These are phyloP conservation scores for Macrosoma leucophasiata DNA, from an alignment of 2,888 invertebrate species.

Conservation along the genomic window DNA sequence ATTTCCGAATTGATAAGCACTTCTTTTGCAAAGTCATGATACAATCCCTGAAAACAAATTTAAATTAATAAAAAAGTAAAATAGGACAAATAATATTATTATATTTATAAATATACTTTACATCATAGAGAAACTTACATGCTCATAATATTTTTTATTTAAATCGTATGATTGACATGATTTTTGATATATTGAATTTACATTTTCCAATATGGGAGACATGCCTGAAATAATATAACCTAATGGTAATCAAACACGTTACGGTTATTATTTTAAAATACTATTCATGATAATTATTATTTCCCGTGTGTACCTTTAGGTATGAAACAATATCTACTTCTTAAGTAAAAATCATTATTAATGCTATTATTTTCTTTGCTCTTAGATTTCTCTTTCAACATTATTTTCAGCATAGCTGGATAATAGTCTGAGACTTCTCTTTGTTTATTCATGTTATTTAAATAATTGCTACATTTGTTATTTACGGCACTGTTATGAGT, in stretches of 20 bases:
- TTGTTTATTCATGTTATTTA: no score
- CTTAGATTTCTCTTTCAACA: slow-evolving; percentile 11
- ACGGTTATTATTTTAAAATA: neutral
- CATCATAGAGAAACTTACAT: slow-evolving; percentile 35
- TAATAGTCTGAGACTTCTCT: no score
- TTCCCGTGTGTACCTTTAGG: slow-evolving; percentile 67
- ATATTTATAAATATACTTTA: no score
- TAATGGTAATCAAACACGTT: neutral
- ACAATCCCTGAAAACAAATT: slow-evolving; percentile 41
- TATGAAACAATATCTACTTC: slow-evolving; percentile 62
- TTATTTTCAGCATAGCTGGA: no score
- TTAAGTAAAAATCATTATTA: slow-evolving; percentile 42
- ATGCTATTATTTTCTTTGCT: slow-evolving; percentile 7
- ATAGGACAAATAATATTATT: no score
- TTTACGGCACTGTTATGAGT: no score
- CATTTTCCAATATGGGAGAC: slow-evolving; percentile 71
- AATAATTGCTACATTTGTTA: no score
- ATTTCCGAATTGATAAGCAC: slow-evolving; percentile 63
- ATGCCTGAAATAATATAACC: slow-evolving; percentile 44
- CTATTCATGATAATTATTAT: neutral
- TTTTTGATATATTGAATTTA: slow-evolving; percentile 37
- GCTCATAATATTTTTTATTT: slow-evolving; percentile 45
- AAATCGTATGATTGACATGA: slow-evolving; percentile 29
- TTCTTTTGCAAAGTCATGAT: slow-evolving; percentile 59
- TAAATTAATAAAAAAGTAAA: neutral